Evolutionary conservation across 2,113 vertebrate species (phyloP), one percentile per base, ranked within the genome.

Genomic region (Corythornis madagascariensis): DNA sequence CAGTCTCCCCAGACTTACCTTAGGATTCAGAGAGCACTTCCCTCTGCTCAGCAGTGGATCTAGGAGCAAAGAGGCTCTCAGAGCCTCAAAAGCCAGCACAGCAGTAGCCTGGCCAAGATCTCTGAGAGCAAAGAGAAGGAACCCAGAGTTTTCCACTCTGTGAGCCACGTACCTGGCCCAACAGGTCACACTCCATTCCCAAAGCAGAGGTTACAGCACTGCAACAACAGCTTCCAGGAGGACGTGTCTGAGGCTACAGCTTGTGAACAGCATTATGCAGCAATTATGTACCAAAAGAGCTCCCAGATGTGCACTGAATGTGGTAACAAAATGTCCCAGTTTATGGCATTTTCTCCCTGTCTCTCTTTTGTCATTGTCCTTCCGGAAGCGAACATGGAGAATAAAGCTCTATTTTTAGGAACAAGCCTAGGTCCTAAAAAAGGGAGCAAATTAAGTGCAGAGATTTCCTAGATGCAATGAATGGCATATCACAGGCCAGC

Each of bases 291-390:
- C 83, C 55, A 8, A 75, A 79, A 93, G 87, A 87, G 89, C 87
- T 93, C 95, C 89, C 95, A 90, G 93, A 93, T 87, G 83, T 79
- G 93, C 94, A 35, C 17, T 59, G 77, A 93, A 87, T n/a, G 74
- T 31, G 77, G 35, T n/a, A 35, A 78, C 83, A 84, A 87, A 90
- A 69, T 63, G 91, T 87, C 84, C 74, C 81, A 53, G 65, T 66
- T 89, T 28, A n/a, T 61, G 73, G 73, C 83, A 72, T 75, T 86
- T 86, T 74, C 86, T 80, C 67, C 53, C 47, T 16, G 47, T 18
- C 66, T 29, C 43, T 43, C 59, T 35, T 25, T 64, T 33, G 43
- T 89, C 81, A 22, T 48, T 75, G 89, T 67, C 94, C 94, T 93
- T 92, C 61, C 64, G 57, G 42, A 92, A 82, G 71, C 7, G 81